phyloP scores from a whole-genome alignment of 2,888 invertebrate species.

The Platerodrilus igneus region DNA sequence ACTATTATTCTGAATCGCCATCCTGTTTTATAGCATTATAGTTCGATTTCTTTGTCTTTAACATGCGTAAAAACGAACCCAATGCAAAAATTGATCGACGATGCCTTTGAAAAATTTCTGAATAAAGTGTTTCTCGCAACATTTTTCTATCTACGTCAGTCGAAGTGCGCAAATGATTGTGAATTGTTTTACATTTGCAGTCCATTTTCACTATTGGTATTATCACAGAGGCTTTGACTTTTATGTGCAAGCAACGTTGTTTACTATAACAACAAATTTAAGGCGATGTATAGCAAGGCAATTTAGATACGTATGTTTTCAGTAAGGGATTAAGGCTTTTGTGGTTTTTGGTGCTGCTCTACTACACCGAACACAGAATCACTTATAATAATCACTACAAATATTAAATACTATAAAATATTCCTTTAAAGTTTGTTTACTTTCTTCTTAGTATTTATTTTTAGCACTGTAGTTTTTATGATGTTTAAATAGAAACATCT shows the following conservation, averaged over 20 bases:
- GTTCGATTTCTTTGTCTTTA: slow-evolving; percentile 69
- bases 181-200: slow-evolving; percentile 27
- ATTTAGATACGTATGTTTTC: slow-evolving; percentile 22
- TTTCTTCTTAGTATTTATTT: too few species aligned
- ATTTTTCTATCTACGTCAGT: slow-evolving; percentile 58
- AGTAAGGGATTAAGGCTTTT: slow-evolving; percentile 11
- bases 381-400: too few species aligned
- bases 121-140: slow-evolving; percentile 66
- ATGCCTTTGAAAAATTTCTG: slow-evolving; percentile 74
- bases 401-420: too few species aligned
- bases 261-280: slow-evolving; percentile 10
- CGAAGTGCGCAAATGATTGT: slow-evolving; percentile 31
- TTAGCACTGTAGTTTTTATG: too few species aligned
- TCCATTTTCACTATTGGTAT: slow-evolving; percentile 28
- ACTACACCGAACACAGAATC: too few species aligned
- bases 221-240: slow-evolving; percentile 19
- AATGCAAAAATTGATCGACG: slow-evolving; percentile 71
- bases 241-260: slow-evolving; percentile 17
- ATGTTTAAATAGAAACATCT: too few species aligned
- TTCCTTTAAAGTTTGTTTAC: too few species aligned
- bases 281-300: slow-evolving; percentile 23
- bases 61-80: slow-evolving; percentile 69
- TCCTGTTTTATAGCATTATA: slow-evolving; percentile 67
- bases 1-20: slow-evolving; percentile 41
- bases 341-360: slow-evolving; percentile 12